Evolutionary conservation across 2,797 vertebrate genomes (phyloP), one percentile per base, ranked within the genome.

Genomic region (Euthynnus affinis): DNA sequence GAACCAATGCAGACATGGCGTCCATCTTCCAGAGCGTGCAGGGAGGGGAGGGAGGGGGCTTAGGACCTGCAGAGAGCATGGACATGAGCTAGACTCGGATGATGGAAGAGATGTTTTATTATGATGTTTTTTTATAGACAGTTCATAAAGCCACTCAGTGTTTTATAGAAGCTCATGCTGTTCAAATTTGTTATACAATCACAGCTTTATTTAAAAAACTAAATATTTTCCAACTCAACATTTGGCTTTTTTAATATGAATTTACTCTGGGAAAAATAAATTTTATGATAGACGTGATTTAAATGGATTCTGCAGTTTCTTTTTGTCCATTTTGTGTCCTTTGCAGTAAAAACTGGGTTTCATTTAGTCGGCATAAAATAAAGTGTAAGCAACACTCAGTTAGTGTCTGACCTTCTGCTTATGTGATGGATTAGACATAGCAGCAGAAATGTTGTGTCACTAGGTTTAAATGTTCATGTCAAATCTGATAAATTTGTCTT

Each of bases 1-100:
- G 95, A 91, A 88, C 96, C 90, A 98, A 95, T 42, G 94, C 96
- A 0, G 97, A 99, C 88, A 97, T 98, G 92, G 93, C 96, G 0
- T 93, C 95, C 6, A 96, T 99, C 82, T 98, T 97, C 80, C 97
- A 98, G 80, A 99, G 97, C 82, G 94, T 99, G 78, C 97, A 98
- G 85, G 89, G 91, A 81, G 97, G 96, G 40, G 97, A 98, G 80
- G 89, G 94, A 0, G 90, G 95, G 0, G 87, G 93, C 2, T 71
- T 92, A 0, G 92, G 93, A 4, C 58, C 88, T 10, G 55, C 91
- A 0, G 97, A 99, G 67, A 93, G 91, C 0, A 97, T 98, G 97
- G 98, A 99, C 63, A 90, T 96, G 73, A 98, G 96, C 91, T 99
- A 96, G 90, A 63, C 13, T 4, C 29, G n/a, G 15, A 22, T 3